A percentile compares a stretch with the other conserved stretches of the same genome.
Conservation (phyloP, 2,797 vertebrate genomes). For the Muraenolepis orangiensis region DNA sequence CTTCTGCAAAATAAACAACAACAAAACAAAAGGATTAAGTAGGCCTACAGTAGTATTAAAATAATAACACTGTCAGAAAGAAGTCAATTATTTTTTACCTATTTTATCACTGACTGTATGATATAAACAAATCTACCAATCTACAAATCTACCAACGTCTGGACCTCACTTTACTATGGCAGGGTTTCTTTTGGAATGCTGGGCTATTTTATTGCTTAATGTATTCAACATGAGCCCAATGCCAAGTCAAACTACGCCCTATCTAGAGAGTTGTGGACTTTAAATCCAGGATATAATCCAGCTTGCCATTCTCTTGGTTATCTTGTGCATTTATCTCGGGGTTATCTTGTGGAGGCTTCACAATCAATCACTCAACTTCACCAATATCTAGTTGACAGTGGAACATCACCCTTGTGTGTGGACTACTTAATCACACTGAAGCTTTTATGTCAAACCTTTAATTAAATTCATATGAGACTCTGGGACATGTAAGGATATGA, state of each 20-base stretch:
- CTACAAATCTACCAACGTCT: background rate
- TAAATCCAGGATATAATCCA: no score
- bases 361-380: no score
- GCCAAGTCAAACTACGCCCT: background rate
- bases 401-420: background rate
- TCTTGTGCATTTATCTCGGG: background rate
- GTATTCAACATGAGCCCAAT: background rate
- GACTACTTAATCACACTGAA: background rate
- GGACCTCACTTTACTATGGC: slow-evolving; percentile 53
- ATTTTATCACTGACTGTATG: background rate
- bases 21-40: slow-evolving; percentile 6
- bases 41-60: background rate
- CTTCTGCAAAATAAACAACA: slow-evolving; percentile 41
- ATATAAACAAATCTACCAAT: no score
- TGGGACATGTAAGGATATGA: background rate
- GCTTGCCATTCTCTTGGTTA: no score
- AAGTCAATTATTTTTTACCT: background rate
- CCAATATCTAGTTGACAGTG: background rate
- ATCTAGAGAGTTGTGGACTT: background rate
- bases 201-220: slow-evolving; percentile 33
- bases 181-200: slow-evolving; percentile 36
- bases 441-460: no score
- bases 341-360: background rate
- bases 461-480: background rate
- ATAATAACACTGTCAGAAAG: background rate